Evolutionary conservation across 2,888 invertebrate genomes (phyloP), one percentile per base, ranked within the genome.

Genomic region (Cryptus viduatorius): DNA sequence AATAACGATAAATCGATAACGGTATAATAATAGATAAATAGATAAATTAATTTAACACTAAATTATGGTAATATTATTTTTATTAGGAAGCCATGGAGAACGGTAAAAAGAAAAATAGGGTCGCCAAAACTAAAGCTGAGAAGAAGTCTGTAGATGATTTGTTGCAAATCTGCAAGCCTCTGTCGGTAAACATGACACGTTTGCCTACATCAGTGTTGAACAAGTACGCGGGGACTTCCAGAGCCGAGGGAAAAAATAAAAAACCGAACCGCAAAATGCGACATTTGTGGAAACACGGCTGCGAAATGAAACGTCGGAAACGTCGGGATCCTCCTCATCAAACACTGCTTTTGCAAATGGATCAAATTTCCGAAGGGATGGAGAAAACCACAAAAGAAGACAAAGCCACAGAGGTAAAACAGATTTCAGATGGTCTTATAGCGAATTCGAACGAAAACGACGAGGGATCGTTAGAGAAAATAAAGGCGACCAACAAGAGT

Each of bases 181-280:
- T 86, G 10, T 83, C 71, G 1, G 59, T 87, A 3, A 67, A 48
- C 19, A 67, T 87, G 50, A 77, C 31, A n/a, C 84, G 83, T 24
- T 50, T 87, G 24, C 76, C 86, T 24, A 61, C 73, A 46, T 61
- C 68, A 0, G 48, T 24, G 24, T 50, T 78, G 0, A 79, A 72
- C 37, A 73, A 73, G 42, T 31, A 16, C 10, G 10, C 4, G 1
- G 7, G 7, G n/a, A 12, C 24, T 7, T n/a, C 14, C 0, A 12
- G 24, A 1, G 4, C 1, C 4, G 14, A 53, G 29, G 14, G 3
- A 0, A 83, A 46, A 42, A 78, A 67, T n/a, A 71, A 12, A 10
- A 42, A 19, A 3, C 24, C 4, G 10, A 10, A 4, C 3, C 16
- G 3, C 19, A 56, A 24, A 24, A 1, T 0, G 0, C 5, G 4